Percentiles rank a stretch among this genome's conserved stretches.
Evolutionary conservation across 2,113 vertebrate species (phyloP).

Genomic region (Oncorhynchus nerka): DNA sequence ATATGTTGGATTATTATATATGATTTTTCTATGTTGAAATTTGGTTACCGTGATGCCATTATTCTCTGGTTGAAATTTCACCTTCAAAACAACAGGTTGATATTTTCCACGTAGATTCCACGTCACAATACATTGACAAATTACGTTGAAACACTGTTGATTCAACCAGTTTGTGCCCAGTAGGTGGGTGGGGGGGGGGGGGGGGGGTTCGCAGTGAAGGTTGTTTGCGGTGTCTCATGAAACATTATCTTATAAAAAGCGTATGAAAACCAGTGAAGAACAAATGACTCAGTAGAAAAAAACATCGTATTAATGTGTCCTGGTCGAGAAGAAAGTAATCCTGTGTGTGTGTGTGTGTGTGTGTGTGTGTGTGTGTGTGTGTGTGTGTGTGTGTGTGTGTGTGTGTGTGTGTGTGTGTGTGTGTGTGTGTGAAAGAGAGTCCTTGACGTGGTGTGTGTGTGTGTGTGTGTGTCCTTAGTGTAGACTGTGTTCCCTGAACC

Average conservation of each 20-base stretch:
- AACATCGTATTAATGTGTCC: slow-evolving; percentile 36
- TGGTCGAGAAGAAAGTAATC: slow-evolving; percentile 1
- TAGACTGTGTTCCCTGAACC: slow-evolving; percentile 67
- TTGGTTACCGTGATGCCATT: too few relatives aligned
- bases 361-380: slow-evolving; percentile 7
- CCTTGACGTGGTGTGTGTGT: slow-evolving; percentile 24
- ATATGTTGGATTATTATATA: too few relatives aligned
- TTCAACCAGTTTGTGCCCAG: too few relatives aligned
- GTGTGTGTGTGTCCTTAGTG: slow-evolving; percentile 18
- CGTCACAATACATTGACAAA: too few relatives aligned
- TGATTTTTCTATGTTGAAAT: too few relatives aligned
- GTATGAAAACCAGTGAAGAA: slow-evolving; percentile 46
- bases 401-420: slow-evolving; percentile 9
- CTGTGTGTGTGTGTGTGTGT: not conserved
- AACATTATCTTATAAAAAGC: slow-evolving; percentile 25
- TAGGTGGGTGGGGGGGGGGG: slow-evolving; percentile 33
- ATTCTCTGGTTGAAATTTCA: too few relatives aligned
- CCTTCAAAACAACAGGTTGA: too few relatives aligned
- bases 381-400: not conserved
- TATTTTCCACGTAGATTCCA: too few relatives aligned
- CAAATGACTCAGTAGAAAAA: slow-evolving; percentile 40
- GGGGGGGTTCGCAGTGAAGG: too few relatives aligned
- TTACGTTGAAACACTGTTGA: too few relatives aligned
- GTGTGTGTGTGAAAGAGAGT: slow-evolving; percentile 29
- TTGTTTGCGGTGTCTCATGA: not conserved